Evolutionary conservation across 1,140 invertebrate species (phyloP).

Genomic region (Megalopta genalis): DNA sequence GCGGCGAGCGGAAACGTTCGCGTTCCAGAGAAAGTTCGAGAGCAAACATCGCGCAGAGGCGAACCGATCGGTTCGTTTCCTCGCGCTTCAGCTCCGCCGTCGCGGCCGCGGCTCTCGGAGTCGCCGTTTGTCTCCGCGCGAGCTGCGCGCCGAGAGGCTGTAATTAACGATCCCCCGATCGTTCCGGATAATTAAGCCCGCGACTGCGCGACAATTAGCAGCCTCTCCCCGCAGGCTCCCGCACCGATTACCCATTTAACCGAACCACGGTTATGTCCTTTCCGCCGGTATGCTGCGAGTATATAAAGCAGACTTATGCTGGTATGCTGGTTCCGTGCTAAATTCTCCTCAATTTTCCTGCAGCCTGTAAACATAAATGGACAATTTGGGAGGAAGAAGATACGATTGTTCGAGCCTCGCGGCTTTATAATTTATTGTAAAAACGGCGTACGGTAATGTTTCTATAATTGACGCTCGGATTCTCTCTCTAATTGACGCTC

Average conservation of each 20-base stretch:
- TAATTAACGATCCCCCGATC: constrained; percentile 47
- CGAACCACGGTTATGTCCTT: not conserved
- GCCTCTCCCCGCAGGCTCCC: not conserved
- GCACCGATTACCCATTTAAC: constrained; percentile 17
- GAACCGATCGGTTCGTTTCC: constrained; percentile 6
- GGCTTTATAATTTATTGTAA: too few species aligned
- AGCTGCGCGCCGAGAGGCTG: constrained; percentile 13
- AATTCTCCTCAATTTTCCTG: too few species aligned
- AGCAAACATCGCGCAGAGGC: not conserved
- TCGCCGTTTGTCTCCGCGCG: not conserved
- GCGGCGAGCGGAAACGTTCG: not conserved
- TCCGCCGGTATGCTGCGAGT: too few species aligned
- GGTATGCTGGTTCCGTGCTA: too few species aligned
- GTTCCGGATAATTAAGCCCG: constrained; percentile 56
- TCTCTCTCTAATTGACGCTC: too few species aligned
- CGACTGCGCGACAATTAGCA: constrained; percentile 43
- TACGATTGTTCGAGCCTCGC: too few species aligned
- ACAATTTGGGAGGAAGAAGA: too few species aligned
- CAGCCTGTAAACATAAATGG: too few species aligned
- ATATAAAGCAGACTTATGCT: too few species aligned
- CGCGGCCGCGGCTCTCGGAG: too few species aligned
- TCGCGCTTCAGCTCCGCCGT: not conserved
- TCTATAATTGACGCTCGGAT: too few species aligned
- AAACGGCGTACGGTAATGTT: too few species aligned
- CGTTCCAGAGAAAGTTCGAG: not conserved